Percentiles rank a stretch among this genome's conserved stretches.
Conservation (phyloP, 35 echinoderm and acorn worm species). For the Patiria miniata region DNA sequence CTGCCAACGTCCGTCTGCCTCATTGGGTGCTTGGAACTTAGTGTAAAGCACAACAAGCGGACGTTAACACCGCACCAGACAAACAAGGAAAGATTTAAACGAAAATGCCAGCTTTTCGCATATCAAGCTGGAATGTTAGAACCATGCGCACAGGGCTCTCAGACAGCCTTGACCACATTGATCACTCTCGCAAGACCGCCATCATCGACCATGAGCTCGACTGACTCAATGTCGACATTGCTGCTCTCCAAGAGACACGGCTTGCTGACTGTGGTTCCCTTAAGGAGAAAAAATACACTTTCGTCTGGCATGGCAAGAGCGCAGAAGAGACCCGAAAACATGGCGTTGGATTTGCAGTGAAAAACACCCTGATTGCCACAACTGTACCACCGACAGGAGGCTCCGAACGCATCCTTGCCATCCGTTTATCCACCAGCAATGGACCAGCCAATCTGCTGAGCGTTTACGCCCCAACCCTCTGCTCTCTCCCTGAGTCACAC, state of each 20-base stretch:
- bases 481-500: not conserved
- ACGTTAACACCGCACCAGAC: conserved; percentile 34
- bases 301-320: conserved; percentile 40
- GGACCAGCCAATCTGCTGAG: conserved; percentile 17
- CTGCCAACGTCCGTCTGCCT: conserved; percentile 54
- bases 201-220: conserved; percentile 54
- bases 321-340: conserved; percentile 39
- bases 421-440: not conserved
- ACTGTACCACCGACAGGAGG: not conserved
- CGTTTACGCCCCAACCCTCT: conserved; percentile 31
- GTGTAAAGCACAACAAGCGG: conserved; percentile 16
- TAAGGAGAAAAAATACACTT: conserved; percentile 59
- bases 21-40: conserved; percentile 50
- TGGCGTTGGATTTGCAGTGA: conserved; percentile 70
- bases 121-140: conserved; percentile 51
- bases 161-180: conserved; percentile 25
- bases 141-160: conserved; percentile 35
- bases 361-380: conserved; percentile 10
- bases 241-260: conserved; percentile 56
- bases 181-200: conserved; percentile 49
- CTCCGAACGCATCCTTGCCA: not conserved
- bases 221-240: conserved; percentile 56
- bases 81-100: conserved; percentile 29
- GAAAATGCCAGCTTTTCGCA: conserved; percentile 29
- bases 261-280: conserved; percentile 33